Base-by-base conservation (phyloP, 2,888 invertebrate genomes). In the Andrena haemorrhoa region DNA sequence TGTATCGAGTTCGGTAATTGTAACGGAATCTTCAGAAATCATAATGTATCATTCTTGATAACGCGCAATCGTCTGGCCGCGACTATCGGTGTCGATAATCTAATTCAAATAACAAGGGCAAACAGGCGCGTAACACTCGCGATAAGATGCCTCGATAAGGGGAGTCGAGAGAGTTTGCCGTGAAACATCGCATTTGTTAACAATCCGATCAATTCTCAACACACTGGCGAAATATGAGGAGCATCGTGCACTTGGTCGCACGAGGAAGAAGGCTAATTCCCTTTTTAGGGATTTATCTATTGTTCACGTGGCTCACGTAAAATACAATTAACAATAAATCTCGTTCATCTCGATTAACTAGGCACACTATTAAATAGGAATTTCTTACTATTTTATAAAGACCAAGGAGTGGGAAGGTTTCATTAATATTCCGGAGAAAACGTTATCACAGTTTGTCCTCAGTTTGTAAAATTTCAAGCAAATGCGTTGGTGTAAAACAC, bases 121-220 rank as follows among this genome's bases (percentile, higher is more conserved):
- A 79, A 73, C 56, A 69, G 26, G 10, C 66, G 35, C 61, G 29
- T 29, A 70, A 69, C 20, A 23, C 6, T 47, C 23, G 56, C 10
- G 81, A 79, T 75, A 79, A 79, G 75, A 16, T 26, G 2, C 20
- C 10, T 1, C 20, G 70, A 75, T 66, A 75, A 70, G n/a, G 10
- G n/a, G 10, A 74, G 56, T 49, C 35, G 7, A 58, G 29, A 26
- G 26, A 61, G 10, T n/a, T 29, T 41, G 20, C 68, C 20, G 16
- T 8, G 31, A 12, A 26, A 8, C 26, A 20, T 26, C 23, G 8
- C 10, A 10, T 35, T 35, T 49, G 20, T 0, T 33, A 23, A 51
- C 26, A 41, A 33, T 29, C 2, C 47, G 20, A 72, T 63, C 26
- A 20, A 61, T 51, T 53, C 26, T 29, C 49, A 51, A 35, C 74